Evolutionary conservation across 37 sponge, comb jelly and placozoan species (phyloP).

Genomic region (Agelas oroides): DNA sequence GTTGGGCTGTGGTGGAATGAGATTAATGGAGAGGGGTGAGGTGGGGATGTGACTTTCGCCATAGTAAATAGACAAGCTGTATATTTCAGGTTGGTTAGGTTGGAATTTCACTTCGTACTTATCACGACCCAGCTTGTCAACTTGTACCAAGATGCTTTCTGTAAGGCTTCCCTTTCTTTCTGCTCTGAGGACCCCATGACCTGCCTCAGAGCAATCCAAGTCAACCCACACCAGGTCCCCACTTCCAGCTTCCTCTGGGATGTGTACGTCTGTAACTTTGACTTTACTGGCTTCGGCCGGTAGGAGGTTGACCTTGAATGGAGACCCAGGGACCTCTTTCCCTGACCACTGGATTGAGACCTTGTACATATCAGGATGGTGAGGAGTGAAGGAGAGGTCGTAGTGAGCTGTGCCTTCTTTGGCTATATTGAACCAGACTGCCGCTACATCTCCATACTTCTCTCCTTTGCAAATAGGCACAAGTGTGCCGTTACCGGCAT

Average conservation of each 20-base stretch:
- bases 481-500: conserved; percentile 77
- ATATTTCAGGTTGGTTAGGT: conserved; percentile 36
- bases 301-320: conserved; percentile 56
- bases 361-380: conserved; percentile 55
- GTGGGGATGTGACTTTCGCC: conserved; percentile 48
- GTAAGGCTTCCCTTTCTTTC: conserved; percentile 12
- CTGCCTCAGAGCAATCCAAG: conserved; percentile 42
- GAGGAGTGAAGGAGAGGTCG: conserved; percentile 25
- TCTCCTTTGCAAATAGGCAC: conserved; percentile 51
- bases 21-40: conserved; percentile 65
- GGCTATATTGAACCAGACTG: conserved; percentile 1
- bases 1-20: conserved; percentile 2
- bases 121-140: conserved; percentile 18
- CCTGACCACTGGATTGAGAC: conserved; percentile 52
- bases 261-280: conserved; percentile 25
- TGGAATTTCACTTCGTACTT: conserved; percentile 13
- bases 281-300: conserved; percentile 49
- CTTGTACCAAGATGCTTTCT: neutral
- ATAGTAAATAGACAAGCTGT: conserved; percentile 23
- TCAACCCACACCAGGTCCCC: conserved; percentile 42
- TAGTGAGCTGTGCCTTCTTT: conserved; percentile 5
- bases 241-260: conserved; percentile 3
- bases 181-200: conserved; percentile 15
- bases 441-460: conserved; percentile 54
- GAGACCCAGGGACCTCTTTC: conserved; percentile 40